A percentile compares a stretch with the other conserved stretches of the same genome.
Conservation (phyloP, 37 sponge, comb jelly and placozoan species). For the Cladorhizidae sp. region DNA sequence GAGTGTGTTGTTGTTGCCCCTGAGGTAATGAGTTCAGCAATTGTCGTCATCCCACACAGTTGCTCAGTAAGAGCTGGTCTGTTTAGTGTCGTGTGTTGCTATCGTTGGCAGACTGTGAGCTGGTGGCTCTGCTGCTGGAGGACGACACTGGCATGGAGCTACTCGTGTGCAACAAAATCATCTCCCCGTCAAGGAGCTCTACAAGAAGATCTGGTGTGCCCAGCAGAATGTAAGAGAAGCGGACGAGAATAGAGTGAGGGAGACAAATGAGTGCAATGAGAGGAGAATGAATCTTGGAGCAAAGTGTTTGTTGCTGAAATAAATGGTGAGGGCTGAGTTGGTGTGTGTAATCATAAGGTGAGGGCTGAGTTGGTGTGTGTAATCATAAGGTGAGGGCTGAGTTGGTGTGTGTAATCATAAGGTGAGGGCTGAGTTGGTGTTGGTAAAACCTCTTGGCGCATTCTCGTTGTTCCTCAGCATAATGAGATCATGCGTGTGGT, state of each 20-base stretch:
- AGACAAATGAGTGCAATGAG: neutral
- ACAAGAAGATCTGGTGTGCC: conserved; percentile 93
- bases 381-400: too few relatives aligned
- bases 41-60: neutral
- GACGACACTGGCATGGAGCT: conserved; percentile 96
- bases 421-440: too few relatives aligned
- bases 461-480: too few relatives aligned
- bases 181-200: conserved; percentile 92
- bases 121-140: conserved; percentile 93
- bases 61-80: too few relatives aligned
- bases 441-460: too few relatives aligned
- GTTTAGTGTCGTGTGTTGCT: too few relatives aligned
- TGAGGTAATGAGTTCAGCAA: too few relatives aligned
- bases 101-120: conserved; percentile 94
- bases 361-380: too few relatives aligned
- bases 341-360: too few relatives aligned
- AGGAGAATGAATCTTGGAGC: neutral
- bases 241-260: neutral
- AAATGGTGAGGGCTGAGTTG: neutral
- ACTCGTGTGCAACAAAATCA: conserved; percentile 92
- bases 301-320: neutral
- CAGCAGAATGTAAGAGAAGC: conserved; percentile 48
- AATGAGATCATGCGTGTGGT: too few relatives aligned
- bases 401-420: too few relatives aligned
- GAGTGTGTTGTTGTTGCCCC: too few relatives aligned